These are phyloP conservation scores for Rhogogaster chlorosoma DNA, from an alignment of 2,888 invertebrate species.

Conservation along the genomic window DNA sequence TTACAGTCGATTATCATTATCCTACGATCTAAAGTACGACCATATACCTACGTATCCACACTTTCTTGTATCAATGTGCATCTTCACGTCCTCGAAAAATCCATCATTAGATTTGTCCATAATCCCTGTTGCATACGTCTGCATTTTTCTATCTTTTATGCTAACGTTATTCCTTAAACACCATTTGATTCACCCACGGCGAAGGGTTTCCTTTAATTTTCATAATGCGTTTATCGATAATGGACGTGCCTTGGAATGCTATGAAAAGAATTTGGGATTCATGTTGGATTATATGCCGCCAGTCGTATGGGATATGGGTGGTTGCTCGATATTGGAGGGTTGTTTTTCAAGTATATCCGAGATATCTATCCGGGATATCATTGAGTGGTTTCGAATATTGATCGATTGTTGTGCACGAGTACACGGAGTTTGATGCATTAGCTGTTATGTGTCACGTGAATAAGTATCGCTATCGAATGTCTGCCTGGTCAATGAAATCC, in stretches of 20 bases:
- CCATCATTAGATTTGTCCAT: not conserved
- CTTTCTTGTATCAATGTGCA: not conserved
- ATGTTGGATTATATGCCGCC: not conserved
- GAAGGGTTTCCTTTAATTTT: not conserved
- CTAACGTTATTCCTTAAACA: not conserved
- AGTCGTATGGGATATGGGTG: too few species aligned
- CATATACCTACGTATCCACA: not conserved
- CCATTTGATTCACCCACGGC: not conserved
- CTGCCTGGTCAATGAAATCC: slow-evolving; percentile 24
- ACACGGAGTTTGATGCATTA: not conserved
- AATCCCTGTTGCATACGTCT: not conserved
- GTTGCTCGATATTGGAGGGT: not conserved
- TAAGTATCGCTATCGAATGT: slow-evolving; percentile 15
- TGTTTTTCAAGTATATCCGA: not conserved
- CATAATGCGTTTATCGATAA: not conserved
- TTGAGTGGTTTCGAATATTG: slow-evolving; percentile 4
- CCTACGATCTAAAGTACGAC: not conserved
- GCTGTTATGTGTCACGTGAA: not conserved
- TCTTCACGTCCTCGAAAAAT: not conserved
- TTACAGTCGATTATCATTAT: not conserved
- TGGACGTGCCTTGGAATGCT: not conserved
- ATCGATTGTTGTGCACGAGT: not conserved
- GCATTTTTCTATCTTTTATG: not conserved
- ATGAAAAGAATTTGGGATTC: not conserved
- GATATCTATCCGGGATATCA: not conserved